Percentiles rank a stretch among this genome's conserved stretches.
Evolutionary conservation across 2,888 invertebrate genomes (phyloP).

Genomic region (Piscicola geometra): DNA sequence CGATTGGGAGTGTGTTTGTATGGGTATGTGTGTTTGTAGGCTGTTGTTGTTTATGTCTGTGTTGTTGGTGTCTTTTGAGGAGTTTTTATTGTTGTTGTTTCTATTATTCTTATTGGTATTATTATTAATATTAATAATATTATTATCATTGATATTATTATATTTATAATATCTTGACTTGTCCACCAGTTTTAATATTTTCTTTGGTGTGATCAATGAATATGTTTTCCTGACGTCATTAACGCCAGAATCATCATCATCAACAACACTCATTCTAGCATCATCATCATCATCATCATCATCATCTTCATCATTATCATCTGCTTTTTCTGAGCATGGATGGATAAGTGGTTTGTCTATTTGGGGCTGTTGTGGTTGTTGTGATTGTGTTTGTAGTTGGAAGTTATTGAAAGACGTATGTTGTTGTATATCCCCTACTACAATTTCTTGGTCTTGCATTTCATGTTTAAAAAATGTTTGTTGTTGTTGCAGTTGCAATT

Average conservation of each 20-base stretch:
- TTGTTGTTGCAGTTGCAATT: too few relatives aligned
- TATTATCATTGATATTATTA: background rate
- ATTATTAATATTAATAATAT: background rate
- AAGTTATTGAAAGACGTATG: too few relatives aligned
- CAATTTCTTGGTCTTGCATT: too few relatives aligned
- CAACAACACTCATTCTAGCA: background rate
- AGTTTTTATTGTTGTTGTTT: background rate
- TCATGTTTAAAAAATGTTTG: too few relatives aligned
- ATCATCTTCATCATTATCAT: background rate
- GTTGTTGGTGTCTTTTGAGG: background rate
- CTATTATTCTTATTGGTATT: background rate
- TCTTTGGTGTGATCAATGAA: background rate
- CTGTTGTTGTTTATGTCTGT: slow-evolving; percentile 11
- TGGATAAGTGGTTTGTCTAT: background rate
- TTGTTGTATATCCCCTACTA: too few relatives aligned
- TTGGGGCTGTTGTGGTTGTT: too few relatives aligned
- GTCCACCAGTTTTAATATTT: background rate
- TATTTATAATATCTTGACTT: background rate
- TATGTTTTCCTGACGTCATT: background rate
- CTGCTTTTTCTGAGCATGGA: background rate
- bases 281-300: slow-evolving; percentile 19
- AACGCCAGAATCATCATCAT: background rate
- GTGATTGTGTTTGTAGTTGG: too few relatives aligned
- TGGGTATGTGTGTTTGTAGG: background rate
- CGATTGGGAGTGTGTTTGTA: background rate